Evolutionary conservation across 2,797 vertebrate genomes (phyloP).

Genomic region (Lacerta agilis): DNA sequence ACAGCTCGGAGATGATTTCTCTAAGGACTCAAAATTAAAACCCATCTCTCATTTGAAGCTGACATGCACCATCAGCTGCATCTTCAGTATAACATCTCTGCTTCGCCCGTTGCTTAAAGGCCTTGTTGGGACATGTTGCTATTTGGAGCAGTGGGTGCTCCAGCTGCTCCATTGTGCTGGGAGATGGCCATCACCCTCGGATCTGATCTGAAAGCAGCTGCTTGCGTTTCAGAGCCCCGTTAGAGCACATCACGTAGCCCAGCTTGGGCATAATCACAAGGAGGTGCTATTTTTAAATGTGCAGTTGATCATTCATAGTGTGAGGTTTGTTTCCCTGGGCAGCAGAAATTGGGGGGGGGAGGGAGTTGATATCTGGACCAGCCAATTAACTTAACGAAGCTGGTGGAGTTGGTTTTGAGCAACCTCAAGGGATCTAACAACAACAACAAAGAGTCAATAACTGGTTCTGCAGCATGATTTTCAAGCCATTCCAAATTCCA

Average conservation of each 20-base stretch:
- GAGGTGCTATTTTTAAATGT: conserved; percentile 32
- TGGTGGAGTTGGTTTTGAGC: neutral
- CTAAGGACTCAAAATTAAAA: conserved; percentile 21
- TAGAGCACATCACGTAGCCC: neutral
- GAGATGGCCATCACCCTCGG: neutral
- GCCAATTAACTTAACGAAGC: neutral
- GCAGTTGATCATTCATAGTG: neutral
- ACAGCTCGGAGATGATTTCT: conserved; percentile 17
- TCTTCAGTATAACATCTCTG: neutral
- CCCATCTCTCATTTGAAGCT: conserved; percentile 2
- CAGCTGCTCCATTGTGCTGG: conserved; percentile 25
- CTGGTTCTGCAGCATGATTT: neutral
- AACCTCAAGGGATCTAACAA: neutral
- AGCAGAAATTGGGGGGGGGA: neutral
- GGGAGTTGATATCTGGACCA: neutral
- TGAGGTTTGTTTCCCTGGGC: neutral
- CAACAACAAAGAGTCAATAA: neutral
- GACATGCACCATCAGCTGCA: conserved; percentile 4
- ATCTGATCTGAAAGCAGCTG: conserved; percentile 27
- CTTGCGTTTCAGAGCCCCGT: neutral
- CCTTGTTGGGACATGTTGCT: neutral
- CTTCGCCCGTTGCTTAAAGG: neutral
- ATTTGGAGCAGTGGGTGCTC: conserved; percentile 23
- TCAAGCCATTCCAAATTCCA: neutral
- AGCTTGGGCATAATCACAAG: neutral